These are phyloP conservation scores for Papilio glaucus DNA, from an alignment of 1,140 invertebrate genomes.

Conservation along the genomic window DNA sequence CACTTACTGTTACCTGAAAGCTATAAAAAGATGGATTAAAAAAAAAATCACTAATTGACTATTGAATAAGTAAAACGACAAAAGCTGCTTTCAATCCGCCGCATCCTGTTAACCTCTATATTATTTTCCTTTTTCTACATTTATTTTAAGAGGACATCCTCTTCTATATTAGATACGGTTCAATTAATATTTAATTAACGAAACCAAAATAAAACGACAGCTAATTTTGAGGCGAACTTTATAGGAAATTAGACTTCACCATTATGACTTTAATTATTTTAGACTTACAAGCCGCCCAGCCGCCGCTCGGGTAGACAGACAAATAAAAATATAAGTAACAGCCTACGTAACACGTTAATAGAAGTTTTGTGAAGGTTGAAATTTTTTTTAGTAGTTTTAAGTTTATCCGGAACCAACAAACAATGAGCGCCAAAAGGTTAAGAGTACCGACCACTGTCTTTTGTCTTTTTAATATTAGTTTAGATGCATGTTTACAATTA, in stretches of 20 bases:
- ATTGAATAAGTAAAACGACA: constrained; percentile 1
- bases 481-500: too few relatives aligned
- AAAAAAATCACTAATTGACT: neutral
- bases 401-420: too few relatives aligned
- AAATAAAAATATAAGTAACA: too few relatives aligned
- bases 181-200: neutral
- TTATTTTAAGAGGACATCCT: neutral
- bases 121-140: neutral
- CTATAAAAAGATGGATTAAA: neutral
- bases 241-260: neutral
- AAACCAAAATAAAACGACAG: neutral
- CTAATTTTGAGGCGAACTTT: too few relatives aligned
- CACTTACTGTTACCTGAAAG: neutral
- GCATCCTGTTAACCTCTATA: neutral
- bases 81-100: neutral
- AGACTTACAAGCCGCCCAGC: too few relatives aligned
- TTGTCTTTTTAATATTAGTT: too few relatives aligned
- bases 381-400: too few relatives aligned
- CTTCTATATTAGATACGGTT: neutral
- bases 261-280: neutral
- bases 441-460: too few relatives aligned
- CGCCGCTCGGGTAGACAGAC: too few relatives aligned
- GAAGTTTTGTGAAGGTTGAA: too few relatives aligned
- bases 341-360: too few relatives aligned
- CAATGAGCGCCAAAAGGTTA: too few relatives aligned